A percentile compares a stretch with the other conserved stretches of the same genome.
These are phyloP conservation scores for Myanophis thanlyinensis DNA, from an alignment of 2,113 vertebrate genomes.

Conservation along the genomic window DNA sequence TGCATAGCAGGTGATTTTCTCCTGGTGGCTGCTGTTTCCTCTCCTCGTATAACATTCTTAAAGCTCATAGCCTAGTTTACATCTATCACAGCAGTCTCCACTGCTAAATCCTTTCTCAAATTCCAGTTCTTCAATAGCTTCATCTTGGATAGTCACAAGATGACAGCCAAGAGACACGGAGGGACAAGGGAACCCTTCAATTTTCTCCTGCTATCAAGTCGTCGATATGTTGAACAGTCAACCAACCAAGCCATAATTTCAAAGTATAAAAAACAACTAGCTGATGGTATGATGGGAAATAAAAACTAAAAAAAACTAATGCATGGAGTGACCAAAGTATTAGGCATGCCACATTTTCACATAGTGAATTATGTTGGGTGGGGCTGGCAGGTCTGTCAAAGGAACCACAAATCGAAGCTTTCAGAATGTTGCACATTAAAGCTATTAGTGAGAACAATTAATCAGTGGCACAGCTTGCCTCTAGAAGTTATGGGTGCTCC, in stretches of 20 bases:
- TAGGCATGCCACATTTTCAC: background rate
- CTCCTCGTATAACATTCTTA: background rate
- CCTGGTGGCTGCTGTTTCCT: background rate
- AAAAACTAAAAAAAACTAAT: background rate
- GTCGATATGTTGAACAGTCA: background rate
- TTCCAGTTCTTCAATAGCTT: background rate
- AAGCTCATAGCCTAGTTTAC: background rate
- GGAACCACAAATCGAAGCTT: background rate
- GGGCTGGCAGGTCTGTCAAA: background rate
- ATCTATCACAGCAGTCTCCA: background rate
- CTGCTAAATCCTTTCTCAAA: background rate
- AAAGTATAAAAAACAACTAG: background rate
- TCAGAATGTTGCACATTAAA: background rate
- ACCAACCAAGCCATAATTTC: background rate
- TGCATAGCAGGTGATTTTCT: background rate
- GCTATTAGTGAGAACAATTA: background rate
- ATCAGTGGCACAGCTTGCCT: background rate
- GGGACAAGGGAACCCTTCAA: background rate
- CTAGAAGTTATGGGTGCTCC: background rate
- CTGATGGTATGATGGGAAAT: background rate
- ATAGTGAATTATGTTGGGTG: background rate
- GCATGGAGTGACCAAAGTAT: background rate
- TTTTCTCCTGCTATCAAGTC: background rate
- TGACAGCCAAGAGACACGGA: background rate
- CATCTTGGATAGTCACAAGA: background rate